Evolutionary conservation across 1,140 invertebrate genomes (phyloP).

Genomic region (Zophobas morio): DNA sequence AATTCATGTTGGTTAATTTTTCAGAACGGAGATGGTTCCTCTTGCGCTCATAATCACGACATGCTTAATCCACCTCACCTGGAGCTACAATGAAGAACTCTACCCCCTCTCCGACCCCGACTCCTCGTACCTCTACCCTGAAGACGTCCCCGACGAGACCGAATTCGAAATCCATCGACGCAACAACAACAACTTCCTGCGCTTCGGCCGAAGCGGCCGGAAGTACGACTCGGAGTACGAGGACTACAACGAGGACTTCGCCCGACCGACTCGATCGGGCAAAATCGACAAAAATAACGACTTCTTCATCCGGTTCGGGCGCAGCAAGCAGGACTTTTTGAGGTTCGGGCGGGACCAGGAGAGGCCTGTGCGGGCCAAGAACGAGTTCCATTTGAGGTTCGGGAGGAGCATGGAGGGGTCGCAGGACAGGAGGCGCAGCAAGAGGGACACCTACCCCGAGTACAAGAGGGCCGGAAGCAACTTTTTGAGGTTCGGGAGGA

Average conservation of each 20-base stretch:
- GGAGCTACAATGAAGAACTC: slow-evolving; percentile 44
- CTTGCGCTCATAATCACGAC: slow-evolving; percentile 40
- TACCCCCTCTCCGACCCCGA: slow-evolving; percentile 27
- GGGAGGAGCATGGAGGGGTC: slow-evolving; percentile 44
- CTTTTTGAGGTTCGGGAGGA: slow-evolving; percentile 53
- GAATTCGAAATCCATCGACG: slow-evolving; percentile 38
- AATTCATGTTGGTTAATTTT: slow-evolving; percentile 10
- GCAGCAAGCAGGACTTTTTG: slow-evolving; percentile 53
- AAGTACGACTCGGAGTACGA: slow-evolving; percentile 43
- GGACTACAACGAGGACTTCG: slow-evolving; percentile 36
- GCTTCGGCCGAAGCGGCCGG: slow-evolving; percentile 50
- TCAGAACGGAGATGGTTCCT: slow-evolving; percentile 43
- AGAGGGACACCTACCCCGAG: slow-evolving; percentile 39
- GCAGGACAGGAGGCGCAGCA: slow-evolving; percentile 40
- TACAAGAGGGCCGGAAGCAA: slow-evolving; percentile 47
- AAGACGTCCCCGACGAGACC: slow-evolving; percentile 41
- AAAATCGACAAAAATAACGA: slow-evolving; percentile 55
- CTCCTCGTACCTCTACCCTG: background rate
- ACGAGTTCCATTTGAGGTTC: slow-evolving; percentile 50
- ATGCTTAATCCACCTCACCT: slow-evolving; percentile 41
- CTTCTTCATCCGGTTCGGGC: slow-evolving; percentile 55
- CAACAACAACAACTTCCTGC: slow-evolving; percentile 53
- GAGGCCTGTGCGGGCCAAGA: slow-evolving; percentile 38
- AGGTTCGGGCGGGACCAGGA: slow-evolving; percentile 48
- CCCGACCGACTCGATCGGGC: slow-evolving; percentile 51